Evolutionary conservation across 2,113 vertebrate genomes (phyloP).

Genomic region (Ciconia maguari): DNA sequence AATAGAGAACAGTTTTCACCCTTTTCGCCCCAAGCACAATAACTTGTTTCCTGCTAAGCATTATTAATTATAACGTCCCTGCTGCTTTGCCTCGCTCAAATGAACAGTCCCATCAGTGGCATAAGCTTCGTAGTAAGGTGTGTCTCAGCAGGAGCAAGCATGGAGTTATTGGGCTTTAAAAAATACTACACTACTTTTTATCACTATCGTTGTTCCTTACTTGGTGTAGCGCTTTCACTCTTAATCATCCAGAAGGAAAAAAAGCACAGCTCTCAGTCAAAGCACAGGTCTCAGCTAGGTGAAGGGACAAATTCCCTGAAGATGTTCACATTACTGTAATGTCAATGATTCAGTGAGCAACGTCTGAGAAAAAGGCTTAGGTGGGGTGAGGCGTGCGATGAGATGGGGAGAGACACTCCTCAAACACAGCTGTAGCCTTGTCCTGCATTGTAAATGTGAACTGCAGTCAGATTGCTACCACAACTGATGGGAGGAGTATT

Average conservation of each 20-base stretch:
- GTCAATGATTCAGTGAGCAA: not conserved
- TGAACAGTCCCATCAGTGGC: not conserved
- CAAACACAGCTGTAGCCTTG: not conserved
- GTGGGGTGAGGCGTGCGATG: rapidly evolving
- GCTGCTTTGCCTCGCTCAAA: not conserved
- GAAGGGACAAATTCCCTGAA: not conserved
- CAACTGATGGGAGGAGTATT: not conserved
- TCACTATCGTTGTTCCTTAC: not conserved
- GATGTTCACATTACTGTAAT: not conserved
- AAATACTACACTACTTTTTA: not conserved
- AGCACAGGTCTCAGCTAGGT: not conserved
- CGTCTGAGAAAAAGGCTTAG: not conserved
- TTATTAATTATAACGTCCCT: slow-evolving; percentile 52
- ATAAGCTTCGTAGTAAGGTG: not conserved
- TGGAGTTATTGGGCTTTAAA: not conserved
- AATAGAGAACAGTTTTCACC: slow-evolving; percentile 1
- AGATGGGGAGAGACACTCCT: not conserved
- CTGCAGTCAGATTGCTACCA: not conserved
- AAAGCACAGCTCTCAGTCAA: not conserved
- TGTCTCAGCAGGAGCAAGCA: not conserved
- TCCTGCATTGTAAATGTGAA: not conserved
- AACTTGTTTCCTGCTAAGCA: slow-evolving; percentile 45
- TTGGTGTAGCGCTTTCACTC: not conserved
- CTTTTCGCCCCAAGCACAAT: slow-evolving; percentile 24
- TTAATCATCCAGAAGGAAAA: not conserved